Base-by-base conservation (phyloP, 2,888 invertebrate species). In the Caenorhabditis japonica region DNA sequence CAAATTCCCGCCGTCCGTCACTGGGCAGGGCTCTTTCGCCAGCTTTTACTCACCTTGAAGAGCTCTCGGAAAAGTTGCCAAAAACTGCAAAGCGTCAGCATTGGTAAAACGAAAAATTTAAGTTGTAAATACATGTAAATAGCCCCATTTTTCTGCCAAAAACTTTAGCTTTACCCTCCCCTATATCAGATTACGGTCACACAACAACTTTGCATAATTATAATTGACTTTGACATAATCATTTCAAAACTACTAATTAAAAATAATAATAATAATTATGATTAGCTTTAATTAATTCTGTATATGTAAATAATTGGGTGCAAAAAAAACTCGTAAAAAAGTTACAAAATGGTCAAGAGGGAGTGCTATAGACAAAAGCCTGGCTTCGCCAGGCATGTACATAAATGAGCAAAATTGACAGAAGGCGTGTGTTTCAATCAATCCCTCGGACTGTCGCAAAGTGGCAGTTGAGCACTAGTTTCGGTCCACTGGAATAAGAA, bases 401-500 rank as follows among this genome's bases (percentile, higher is more conserved):
- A n/a, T n/a, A n/a, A n/a, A n/a, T n/a, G n/a, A n/a, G n/a, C n/a
- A n/a, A n/a, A n/a, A n/a, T n/a, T n/a, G n/a, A n/a, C n/a, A n/a
- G n/a, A n/a, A n/a, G n/a, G n/a, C n/a, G n/a, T n/a, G n/a, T n/a
- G n/a, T 39, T 23, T n/a, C 21, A 23, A 39, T 62, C 49, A 75
- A n/a, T 71, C 70, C 13, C 76, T 41, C 15, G 79, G 79, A 30
- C 75, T 76, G 61, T 75, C 75, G 27, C 74, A 79, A 33, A 79
- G 58, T 4, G 68, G 68, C 15, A 79, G 71, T 61, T 76, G 79
- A 17, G 59, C 58, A 56, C 66, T 70, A 5, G 59, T 69, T 34
- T 56, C 56, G 15, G 56, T 34, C 78, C 78, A 78, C 70, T 75
- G 68, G 55, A 75, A 75, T 17, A 7, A 39, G n/a, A 39, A 33